Conservation (phyloP, 2,888 invertebrate genomes). For the Polyploca ridens region DNA sequence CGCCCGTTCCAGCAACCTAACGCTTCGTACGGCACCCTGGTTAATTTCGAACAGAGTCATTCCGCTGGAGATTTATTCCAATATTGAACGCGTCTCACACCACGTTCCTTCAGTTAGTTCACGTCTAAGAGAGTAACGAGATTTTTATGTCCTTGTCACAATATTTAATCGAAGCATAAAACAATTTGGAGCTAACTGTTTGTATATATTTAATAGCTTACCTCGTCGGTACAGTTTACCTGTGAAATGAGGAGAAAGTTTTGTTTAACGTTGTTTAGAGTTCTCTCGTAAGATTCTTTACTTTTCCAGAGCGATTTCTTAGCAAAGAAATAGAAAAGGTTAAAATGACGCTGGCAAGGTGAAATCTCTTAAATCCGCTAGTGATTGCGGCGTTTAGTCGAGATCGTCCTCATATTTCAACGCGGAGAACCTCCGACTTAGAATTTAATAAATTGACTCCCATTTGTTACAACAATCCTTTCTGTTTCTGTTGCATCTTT, state of each 20-base stretch:
- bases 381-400: constrained; percentile 79
- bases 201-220: not conserved
- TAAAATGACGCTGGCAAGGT: constrained; percentile 53
- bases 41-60: constrained; percentile 79
- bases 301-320: constrained; percentile 14
- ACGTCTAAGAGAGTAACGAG: constrained; percentile 19
- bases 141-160: constrained; percentile 16
- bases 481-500: constrained; percentile 34
- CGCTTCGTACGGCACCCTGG: constrained; percentile 66
- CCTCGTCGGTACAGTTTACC: not conserved
- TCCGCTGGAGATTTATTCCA: constrained; percentile 76
- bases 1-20: constrained; percentile 75
- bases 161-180: constrained; percentile 7
- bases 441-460: constrained; percentile 68
- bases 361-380: constrained; percentile 71
- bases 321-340: constrained; percentile 33
- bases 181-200: not conserved
- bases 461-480: constrained; percentile 59
- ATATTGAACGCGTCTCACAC: constrained; percentile 61
- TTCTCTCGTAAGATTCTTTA: constrained; percentile 8
- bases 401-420: constrained; percentile 79
- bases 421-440: constrained; percentile 60
- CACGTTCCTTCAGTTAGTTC: constrained; percentile 30
- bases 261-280: not conserved
- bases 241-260: not conserved